Base-by-base conservation (phyloP, 2,113 vertebrate species). In the Leptobrachium ailaonicum region DNA sequence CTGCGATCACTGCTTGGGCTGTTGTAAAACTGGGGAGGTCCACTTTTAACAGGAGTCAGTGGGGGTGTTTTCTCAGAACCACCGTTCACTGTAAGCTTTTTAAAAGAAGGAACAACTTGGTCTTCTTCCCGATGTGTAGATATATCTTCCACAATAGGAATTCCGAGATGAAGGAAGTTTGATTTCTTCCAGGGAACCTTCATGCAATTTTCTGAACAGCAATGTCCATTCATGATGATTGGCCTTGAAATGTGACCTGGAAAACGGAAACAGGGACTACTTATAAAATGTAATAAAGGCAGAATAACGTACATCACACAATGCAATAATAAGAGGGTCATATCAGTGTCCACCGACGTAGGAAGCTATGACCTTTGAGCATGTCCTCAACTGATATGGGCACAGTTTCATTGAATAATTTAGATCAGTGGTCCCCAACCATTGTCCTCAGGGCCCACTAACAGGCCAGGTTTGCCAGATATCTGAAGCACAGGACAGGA, bases 71-170 rank as follows among this genome's bases (percentile, higher is more conserved):
- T 90, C 69, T 92, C 90, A 1, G 93, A 86, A 8, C 81, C 76
- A 45, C 71, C 80, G 0, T 84, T 86, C 73, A 98, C 82, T 0
- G 96, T 94, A 20, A 98, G 93, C 75, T 87, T 94, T 86, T 91
- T 88, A 64, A 98, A 92, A 12, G 91, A 89, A 56, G 94, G 90
- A 50, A 92, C 20, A 0, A 95, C 86, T 41, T 90, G 89, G 44
- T 94, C 92, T 1, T 95, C 93, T 0, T 93, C 89, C 1, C 67
- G 79, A n/a, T 84, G 85, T 83, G 87, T 87, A 58, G 88, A 82
- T 0, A 78, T 60, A 77, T 89, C 89, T 3, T 90, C 84, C 0
- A 42, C 85, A 14, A 89, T 87, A 73, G 93, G 87, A 13, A 95
- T 76, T 75, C 85, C 83, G 20, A 95, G 75, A 43, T 91, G 88